Evolutionary conservation across 2,797 vertebrate species (phyloP).

Genomic region (Sebastes hubbsi): DNA sequence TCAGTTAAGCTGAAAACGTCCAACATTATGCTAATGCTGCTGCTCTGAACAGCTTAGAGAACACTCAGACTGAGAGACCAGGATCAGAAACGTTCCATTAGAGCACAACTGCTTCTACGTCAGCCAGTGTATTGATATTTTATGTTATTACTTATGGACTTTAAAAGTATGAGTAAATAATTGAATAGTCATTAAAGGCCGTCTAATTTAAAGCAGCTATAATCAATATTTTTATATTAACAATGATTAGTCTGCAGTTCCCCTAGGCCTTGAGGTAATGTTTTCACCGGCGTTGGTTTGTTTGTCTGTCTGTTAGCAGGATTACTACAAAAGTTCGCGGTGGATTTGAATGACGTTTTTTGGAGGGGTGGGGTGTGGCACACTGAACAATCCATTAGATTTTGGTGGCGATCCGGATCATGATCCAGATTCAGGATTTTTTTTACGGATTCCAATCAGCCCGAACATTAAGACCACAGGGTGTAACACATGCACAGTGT

Average conservation of each 20-base stretch:
- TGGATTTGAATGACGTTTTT: no score
- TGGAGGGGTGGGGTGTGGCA: no score
- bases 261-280: not conserved
- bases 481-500: no score
- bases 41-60: not conserved
- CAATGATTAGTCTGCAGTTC: not conserved
- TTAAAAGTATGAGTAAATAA: not conserved
- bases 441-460: no score
- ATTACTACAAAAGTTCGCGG: accelerated
- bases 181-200: not conserved
- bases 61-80: not conserved
- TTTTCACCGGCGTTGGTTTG: no score
- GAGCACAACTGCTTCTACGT: not conserved
- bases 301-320: no score
- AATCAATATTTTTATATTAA: not conserved
- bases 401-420: no score
- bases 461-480: no score
- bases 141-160: not conserved
- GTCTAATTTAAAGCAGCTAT: not conserved
- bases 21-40: conserved; percentile 39
- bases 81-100: not conserved
- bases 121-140: not conserved
- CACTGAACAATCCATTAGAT: no score
- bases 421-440: no score
- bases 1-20: conserved; percentile 21